Evolutionary conservation across 2,888 invertebrate genomes (phyloP).

Genomic region (Agrochola lychnidis): DNA sequence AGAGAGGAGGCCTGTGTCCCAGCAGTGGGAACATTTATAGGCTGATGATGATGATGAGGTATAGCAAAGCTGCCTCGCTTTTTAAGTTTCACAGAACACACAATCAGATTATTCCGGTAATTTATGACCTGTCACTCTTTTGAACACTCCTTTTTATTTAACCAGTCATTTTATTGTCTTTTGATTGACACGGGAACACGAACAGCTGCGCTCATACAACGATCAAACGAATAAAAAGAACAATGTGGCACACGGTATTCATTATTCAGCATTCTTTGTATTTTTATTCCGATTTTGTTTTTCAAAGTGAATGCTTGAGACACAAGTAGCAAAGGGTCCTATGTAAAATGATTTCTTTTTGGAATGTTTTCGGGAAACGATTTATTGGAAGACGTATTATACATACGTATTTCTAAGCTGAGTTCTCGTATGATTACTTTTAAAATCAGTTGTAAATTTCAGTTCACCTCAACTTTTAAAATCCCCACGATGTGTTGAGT

Average conservation of each 20-base stretch:
- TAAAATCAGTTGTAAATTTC: background rate
- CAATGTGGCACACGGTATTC: background rate
- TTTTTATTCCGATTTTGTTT: slow-evolving; percentile 27
- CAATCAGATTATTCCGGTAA: background rate
- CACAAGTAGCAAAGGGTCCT: background rate
- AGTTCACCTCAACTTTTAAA: background rate
- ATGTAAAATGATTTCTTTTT: background rate
- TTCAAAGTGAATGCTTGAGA: slow-evolving; percentile 17
- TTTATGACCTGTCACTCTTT: background rate
- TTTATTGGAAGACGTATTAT: background rate
- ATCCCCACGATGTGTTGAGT: background rate
- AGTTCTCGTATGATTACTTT: background rate
- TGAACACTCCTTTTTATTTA: background rate
- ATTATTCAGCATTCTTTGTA: slow-evolving; percentile 3
- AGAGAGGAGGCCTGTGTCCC: too few species aligned
- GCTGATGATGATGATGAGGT: too few species aligned
- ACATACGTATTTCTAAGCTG: background rate
- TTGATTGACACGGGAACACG: background rate
- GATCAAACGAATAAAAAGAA: slow-evolving; percentile 21
- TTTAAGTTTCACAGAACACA: background rate
- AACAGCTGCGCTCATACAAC: background rate
- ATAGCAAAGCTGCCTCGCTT: background rate
- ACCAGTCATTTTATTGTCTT: background rate
- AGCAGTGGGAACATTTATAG: too few species aligned
- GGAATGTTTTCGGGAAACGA: background rate